A percentile compares a stretch with the other conserved stretches of the same genome.
Evolutionary conservation across 2,888 invertebrate species (phyloP).

Genomic region (Tipula helvola): DNA sequence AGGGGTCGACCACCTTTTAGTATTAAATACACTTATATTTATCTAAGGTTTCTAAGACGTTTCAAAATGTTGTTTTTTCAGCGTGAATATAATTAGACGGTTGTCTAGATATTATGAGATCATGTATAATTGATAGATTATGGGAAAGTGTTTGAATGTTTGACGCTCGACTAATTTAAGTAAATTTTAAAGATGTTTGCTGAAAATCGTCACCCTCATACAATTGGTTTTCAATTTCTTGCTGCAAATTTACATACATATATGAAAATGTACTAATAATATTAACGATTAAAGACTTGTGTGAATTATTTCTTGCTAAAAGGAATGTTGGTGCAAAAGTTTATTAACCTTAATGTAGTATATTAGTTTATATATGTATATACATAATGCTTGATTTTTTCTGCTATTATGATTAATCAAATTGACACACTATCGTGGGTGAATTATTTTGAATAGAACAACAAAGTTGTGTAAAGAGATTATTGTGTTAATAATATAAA

Average conservation of each 20-base stretch:
- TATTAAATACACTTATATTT: neutral
- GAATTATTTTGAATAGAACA: neutral
- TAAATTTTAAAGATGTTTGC: neutral
- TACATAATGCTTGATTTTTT: neutral
- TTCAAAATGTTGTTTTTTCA: neutral
- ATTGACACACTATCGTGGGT: neutral
- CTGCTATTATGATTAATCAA: neutral
- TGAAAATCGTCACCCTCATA: neutral
- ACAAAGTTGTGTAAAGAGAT: neutral
- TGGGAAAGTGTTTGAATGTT: neutral
- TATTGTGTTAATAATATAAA: neutral
- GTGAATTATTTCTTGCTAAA: neutral
- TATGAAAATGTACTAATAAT: neutral
- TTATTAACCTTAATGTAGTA: neutral
- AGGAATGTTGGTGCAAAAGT: neutral
- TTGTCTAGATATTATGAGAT: neutral
- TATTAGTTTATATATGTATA: neutral
- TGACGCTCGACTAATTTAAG: neutral
- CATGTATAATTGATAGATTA: neutral
- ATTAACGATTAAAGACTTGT: neutral
- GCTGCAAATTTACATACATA: neutral
- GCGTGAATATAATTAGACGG: neutral
- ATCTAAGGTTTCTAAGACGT: neutral
- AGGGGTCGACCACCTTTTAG: neutral
- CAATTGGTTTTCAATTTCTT: neutral